phyloP scores from a whole-genome alignment of 2,797 vertebrate species.

The Discoglossus pictus region DNA sequence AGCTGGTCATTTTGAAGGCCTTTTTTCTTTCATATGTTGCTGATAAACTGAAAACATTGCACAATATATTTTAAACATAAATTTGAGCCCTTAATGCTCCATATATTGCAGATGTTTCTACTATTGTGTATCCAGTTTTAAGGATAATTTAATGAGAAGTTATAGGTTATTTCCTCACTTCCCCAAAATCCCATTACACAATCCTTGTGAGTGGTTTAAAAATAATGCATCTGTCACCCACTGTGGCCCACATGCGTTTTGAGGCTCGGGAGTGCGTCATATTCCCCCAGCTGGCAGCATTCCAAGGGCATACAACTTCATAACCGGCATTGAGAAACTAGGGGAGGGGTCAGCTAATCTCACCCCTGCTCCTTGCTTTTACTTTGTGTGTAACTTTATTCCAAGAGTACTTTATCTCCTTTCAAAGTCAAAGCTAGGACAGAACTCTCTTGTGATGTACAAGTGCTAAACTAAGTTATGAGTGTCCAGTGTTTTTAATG shows the following conservation, averaged over 20 bases:
- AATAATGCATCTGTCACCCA: constrained; percentile 48
- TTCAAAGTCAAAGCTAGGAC: constrained; percentile 54
- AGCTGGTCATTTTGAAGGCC: too few relatives aligned
- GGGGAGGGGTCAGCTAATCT: constrained; percentile 18
- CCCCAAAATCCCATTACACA: constrained; percentile 20
- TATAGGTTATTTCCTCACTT: constrained; percentile 19
- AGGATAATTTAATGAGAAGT: constrained; percentile 39
- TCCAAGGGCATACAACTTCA: constrained; percentile 44
- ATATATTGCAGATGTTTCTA: constrained; percentile 25
- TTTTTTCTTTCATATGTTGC: too few relatives aligned
- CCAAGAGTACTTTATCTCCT: constrained; percentile 49
- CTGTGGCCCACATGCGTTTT: background rate
- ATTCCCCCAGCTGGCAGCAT: constrained; percentile 43
- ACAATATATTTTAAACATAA: too few relatives aligned
- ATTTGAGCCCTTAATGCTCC: background rate
- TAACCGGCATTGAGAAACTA: constrained; percentile 14
- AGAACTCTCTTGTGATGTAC: constrained; percentile 35
- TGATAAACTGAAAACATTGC: too few relatives aligned
- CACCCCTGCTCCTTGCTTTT: constrained; percentile 37
- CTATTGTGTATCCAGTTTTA: constrained; percentile 2
- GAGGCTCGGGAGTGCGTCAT: constrained; percentile 21
- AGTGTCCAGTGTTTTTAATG: constrained; percentile 36
- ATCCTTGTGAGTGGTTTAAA: constrained; percentile 38
- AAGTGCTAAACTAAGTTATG: constrained; percentile 36
- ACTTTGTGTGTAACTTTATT: constrained; percentile 47